Evolutionary conservation across 2,797 vertebrate genomes (phyloP).

Genomic region (Megalops cyprinoides): DNA sequence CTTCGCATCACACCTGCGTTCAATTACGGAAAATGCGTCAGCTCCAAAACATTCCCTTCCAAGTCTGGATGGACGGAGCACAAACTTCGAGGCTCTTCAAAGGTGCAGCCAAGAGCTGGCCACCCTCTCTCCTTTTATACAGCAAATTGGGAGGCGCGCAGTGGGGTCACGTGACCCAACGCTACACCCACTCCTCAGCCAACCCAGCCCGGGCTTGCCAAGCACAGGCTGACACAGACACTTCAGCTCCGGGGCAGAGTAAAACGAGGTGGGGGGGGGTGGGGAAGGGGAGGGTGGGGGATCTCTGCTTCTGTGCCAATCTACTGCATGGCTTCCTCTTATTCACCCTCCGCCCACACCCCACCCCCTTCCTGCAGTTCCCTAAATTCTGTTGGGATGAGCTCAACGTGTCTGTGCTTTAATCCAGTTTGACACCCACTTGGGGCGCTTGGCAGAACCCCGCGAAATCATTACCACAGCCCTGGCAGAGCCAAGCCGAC

Average conservation of each 20-base stretch:
- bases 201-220: slow-evolving; percentile 23
- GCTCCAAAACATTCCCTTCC: slow-evolving; percentile 27
- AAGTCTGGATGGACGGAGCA: not conserved
- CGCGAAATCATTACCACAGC: not conserved
- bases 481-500: not conserved
- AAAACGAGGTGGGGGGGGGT: not conserved
- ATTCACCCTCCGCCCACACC: not conserved
- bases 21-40: slow-evolving; percentile 29
- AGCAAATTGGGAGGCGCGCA: slow-evolving; percentile 20
- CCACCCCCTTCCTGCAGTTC: not conserved
- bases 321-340: not conserved
- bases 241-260: not conserved
- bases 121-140: slow-evolving; percentile 26
- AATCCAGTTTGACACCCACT: slow-evolving; percentile 5
- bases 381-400: not conserved
- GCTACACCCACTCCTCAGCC: slow-evolving; percentile 19
- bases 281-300: too few relatives aligned
- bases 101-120: slow-evolving; percentile 1
- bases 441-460: not conserved
- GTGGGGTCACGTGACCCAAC: slow-evolving; percentile 2
- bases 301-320: not conserved
- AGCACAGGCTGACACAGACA: slow-evolving; percentile 3
- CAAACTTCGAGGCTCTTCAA: not conserved
- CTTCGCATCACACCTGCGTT: slow-evolving; percentile 35
- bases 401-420: not conserved